Base-by-base conservation (phyloP, 2,888 invertebrate species). In the Ennomos fuscantarius region DNA sequence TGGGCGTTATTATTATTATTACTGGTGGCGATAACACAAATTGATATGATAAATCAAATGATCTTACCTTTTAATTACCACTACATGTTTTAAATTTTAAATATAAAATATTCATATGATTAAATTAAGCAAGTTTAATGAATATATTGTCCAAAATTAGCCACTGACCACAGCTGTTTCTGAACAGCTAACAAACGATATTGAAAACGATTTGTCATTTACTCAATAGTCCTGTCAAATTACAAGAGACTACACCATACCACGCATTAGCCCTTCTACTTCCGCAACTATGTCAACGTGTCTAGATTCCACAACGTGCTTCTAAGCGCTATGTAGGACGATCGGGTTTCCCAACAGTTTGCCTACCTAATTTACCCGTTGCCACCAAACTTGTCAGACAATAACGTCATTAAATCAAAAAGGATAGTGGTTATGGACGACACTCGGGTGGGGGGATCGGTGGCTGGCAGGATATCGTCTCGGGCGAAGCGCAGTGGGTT, bases 401-500 rank as follows among this genome's bases (percentile, higher is more conserved):
- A 89, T 88, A 74, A 74, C 63, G 78, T 76, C 77, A 78, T 89
- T 80, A 88, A 72, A 70, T 73, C 62, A 65, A 80, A 79, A 85
- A 86, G 86, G 88, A 84, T 65, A 71, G 64, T 68, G 69, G 69
- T 66, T 74, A 74, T 70, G 73, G 74, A 10, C 48, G 58, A 45
- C 40, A 37, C 34, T 57, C 67, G 64, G 71, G 81, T 81, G 88
- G 79, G 89, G 87, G 84, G 82, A 81, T 79, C 77, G 62, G 74
- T 75, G 73, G 70, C 70, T 73, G 76, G 75, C 88, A 88, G 90
- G 91, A 89, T 82, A 79, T 79, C 76, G 84, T 76, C 81, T 76
- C 85, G 61, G 77, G 75, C 84, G 70, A 71, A 69, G 72, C 84
- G 84, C 91, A 91, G 91, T 91, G 92, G 92, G 86, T 89, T 89